Evolutionary conservation across 1,140 invertebrate genomes (phyloP).

Genomic region (Nebria ingens): DNA sequence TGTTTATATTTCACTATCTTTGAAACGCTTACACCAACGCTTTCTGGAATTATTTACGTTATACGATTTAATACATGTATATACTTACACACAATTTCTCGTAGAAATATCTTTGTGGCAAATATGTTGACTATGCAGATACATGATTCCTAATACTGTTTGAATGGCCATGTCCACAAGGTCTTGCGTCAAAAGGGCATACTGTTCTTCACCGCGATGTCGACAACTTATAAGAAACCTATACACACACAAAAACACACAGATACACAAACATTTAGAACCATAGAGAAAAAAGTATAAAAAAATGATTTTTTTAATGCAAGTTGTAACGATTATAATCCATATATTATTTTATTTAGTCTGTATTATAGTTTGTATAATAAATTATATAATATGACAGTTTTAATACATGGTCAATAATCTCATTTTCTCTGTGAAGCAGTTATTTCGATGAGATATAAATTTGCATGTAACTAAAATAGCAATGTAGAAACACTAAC

Average conservation of each 20-base stretch:
- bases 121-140: constrained; percentile 79
- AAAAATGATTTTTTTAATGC: too few species aligned
- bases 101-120: constrained; percentile 86
- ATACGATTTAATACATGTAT: not conserved
- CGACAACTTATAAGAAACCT: constrained; percentile 56
- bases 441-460: too few species aligned
- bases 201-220: constrained; percentile 44
- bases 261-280: not conserved
- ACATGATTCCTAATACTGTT: constrained; percentile 74
- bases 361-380: too few species aligned
- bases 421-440: too few species aligned
- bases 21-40: not conserved
- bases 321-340: too few species aligned
- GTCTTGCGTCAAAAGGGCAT: constrained; percentile 66
- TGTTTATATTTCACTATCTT: not conserved
- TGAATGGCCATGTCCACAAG: constrained; percentile 84
- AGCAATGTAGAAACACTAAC: too few species aligned
- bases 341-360: too few species aligned
- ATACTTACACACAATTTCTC: constrained; percentile 79
- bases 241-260: constrained; percentile 13
- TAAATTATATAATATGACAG: too few species aligned
- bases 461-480: too few species aligned
- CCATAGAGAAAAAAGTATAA: too few species aligned
- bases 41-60: not conserved
- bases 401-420: too few species aligned